A percentile compares a stretch with the other conserved stretches of the same genome.
phyloP scores from a whole-genome alignment of 64 coral and sea anemone species.

The Porites australiensis region DNA sequence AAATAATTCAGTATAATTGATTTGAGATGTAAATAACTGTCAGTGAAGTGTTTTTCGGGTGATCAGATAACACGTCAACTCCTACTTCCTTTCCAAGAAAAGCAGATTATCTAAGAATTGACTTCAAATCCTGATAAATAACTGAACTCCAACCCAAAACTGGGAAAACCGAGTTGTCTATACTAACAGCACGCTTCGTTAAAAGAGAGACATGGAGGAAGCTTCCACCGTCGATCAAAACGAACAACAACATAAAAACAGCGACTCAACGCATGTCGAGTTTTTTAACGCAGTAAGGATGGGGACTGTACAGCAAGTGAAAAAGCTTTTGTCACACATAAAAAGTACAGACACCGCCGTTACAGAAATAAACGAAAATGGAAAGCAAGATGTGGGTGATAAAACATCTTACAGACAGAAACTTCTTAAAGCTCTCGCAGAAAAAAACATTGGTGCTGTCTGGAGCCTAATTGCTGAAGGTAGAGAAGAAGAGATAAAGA shows the following conservation, averaged over 20 bases:
- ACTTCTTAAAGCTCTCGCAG: background rate
- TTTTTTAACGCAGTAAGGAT: background rate
- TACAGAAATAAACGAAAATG: background rate
- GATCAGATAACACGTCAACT: too few relatives aligned
- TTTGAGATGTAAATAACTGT: too few relatives aligned
- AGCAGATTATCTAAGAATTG: too few relatives aligned
- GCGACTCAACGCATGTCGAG: background rate
- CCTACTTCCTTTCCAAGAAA: too few relatives aligned
- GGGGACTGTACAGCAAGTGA: background rate
- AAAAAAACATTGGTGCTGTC: background rate
- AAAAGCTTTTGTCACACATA: background rate
- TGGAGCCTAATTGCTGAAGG: background rate
- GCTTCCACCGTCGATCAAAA: too few relatives aligned
- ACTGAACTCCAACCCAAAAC: too few relatives aligned
- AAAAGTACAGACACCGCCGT: background rate
- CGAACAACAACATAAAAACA: background rate
- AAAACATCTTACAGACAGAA: background rate
- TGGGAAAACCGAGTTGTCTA: too few relatives aligned
- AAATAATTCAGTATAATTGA: too few relatives aligned
- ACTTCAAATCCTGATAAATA: too few relatives aligned
- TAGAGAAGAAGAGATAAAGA: background rate
- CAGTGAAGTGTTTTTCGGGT: too few relatives aligned
- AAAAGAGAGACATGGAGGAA: too few relatives aligned
- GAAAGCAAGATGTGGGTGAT: background rate
- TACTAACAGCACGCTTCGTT: too few relatives aligned